phyloP scores from a whole-genome alignment of 2,113 vertebrate genomes.

The Takifugu flavidus region DNA sequence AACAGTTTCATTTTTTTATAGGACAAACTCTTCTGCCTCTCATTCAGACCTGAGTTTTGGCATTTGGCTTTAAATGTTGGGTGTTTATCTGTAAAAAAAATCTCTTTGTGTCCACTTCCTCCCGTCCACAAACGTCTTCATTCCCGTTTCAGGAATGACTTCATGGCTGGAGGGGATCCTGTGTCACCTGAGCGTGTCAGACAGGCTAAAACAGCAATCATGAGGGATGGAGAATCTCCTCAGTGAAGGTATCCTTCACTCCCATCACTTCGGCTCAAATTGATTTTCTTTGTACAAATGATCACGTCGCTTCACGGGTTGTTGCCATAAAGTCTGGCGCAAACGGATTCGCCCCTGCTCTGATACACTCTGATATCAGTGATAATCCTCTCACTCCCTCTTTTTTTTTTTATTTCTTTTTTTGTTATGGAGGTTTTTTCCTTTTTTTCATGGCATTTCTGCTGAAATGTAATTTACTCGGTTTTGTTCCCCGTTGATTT shows the following conservation, averaged over 20 bases:
- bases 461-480: constrained; percentile 55
- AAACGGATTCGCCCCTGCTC: constrained; percentile 30
- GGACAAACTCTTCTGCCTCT: no score
- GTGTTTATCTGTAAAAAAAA: neutral
- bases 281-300: constrained; percentile 52
- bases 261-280: constrained; percentile 47
- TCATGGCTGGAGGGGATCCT: no score
- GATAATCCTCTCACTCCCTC: constrained; percentile 28
- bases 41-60: no score
- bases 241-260: constrained; percentile 47
- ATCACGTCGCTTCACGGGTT: constrained; percentile 51
- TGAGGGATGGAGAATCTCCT: constrained; percentile 38
- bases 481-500: constrained; percentile 57
- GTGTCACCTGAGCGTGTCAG: neutral
- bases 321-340: constrained; percentile 44
- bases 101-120: neutral
- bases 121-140: constrained; percentile 13
- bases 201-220: constrained; percentile 20
- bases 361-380: constrained; percentile 37
- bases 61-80: neutral
- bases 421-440: constrained; percentile 38
- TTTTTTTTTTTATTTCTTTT: neutral
- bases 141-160: constrained; percentile 16
- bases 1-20: no score
- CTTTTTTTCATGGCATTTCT: constrained; percentile 46